Base-by-base conservation (phyloP, 2,888 invertebrate species). In the Tetragonisca angustula region DNA sequence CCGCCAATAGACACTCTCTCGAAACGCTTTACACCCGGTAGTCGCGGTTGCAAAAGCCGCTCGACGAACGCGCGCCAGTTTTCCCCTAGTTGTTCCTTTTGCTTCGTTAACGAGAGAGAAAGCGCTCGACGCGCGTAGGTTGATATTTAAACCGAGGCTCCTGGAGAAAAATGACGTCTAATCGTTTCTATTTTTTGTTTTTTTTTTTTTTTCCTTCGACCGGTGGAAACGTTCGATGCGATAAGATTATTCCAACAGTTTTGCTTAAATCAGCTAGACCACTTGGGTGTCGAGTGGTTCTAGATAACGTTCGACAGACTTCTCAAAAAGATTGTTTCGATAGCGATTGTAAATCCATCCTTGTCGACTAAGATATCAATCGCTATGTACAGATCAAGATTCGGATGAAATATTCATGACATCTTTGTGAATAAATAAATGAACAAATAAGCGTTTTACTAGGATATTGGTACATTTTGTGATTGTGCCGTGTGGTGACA, bases 21-120 rank as follows among this genome's bases (percentile, higher is more conserved):
- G 64, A 50, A 79, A 76, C 75, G 65, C 27, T 82, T 86, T 86
- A 72, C 86, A 78, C 80, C 69, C 43, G 56, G 59, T 64, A 81
- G 52, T 62, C 65, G 49, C 15, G 49, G 73, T 59, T 61, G 80
- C 77, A 77, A 83, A 82, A 61, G 65, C 21, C 70, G 56, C 56
- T 77, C 50, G 59, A 64, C 36, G 9, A 32, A 59, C 11, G 36
- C 43, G 54, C 9, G 13, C n/a, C 0, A 21, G 11, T 36, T 62
- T 62, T 64, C 52, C n/a, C 27, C 43, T n/a, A n/a, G 19, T 43
- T 49, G 6, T 27, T 69, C 24, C 17, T 43, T 50, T 75, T 65
- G 62, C 83, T 68, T 75, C 67, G 32, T 56, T 75, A 75, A 61
- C n/a, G 32, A 61, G 19, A 6, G 36, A 32, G 24, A 68, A 4